phyloP scores from a whole-genome alignment of 2,797 vertebrate species.

The Mus caroli region DNA sequence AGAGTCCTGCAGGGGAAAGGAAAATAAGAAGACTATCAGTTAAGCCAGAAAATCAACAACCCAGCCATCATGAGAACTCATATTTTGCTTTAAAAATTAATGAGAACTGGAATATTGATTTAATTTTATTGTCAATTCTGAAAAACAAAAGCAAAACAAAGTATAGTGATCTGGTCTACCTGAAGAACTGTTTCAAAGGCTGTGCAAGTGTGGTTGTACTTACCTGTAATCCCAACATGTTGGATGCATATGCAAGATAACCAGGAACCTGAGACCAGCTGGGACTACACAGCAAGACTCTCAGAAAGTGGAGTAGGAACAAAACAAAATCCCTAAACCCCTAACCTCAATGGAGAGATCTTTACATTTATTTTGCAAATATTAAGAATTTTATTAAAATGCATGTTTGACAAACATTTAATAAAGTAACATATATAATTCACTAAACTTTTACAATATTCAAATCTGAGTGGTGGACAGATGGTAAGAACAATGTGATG shows the following conservation, averaged over 20 bases:
- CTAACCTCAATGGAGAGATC: background rate
- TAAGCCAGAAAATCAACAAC: constrained; percentile 46
- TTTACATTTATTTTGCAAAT: background rate
- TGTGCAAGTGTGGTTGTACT: too few relatives aligned
- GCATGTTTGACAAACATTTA: constrained; percentile 38
- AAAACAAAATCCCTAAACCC: background rate
- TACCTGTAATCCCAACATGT: background rate
- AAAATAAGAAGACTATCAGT: constrained; percentile 8
- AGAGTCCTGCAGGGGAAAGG: background rate
- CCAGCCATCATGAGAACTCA: background rate
- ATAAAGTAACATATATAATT: background rate
- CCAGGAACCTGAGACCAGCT: background rate
- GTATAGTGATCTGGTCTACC: constrained; percentile 51
- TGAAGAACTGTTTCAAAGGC: background rate
- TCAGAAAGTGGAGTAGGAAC: background rate
- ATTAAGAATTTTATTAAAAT: constrained; percentile 62
- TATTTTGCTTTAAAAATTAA: background rate
- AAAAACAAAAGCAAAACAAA: constrained; percentile 37
- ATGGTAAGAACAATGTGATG: background rate
- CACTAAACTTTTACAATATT: background rate
- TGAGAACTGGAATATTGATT: constrained; percentile 31
- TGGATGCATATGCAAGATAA: background rate
- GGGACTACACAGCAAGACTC: background rate
- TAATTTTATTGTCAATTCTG: background rate
- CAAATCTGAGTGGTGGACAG: background rate